These are phyloP conservation scores for Mus spretus DNA, from an alignment of 2,797 vertebrate genomes.

Conservation along the genomic window DNA sequence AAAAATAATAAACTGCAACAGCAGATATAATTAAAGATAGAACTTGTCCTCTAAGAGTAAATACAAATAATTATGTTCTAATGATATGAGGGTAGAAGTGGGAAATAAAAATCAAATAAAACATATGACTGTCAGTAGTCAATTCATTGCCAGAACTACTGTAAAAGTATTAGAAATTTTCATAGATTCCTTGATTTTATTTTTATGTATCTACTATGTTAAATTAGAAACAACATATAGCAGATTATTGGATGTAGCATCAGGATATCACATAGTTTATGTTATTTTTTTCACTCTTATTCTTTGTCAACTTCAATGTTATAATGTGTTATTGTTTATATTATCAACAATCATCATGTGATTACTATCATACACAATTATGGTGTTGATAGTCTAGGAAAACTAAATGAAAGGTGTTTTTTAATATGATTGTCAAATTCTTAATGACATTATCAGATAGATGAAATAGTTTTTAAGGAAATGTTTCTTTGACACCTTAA, in stretches of 20 bases:
- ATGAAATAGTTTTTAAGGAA: background rate
- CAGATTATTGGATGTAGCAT: background rate
- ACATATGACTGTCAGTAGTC: background rate
- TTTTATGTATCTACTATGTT: background rate
- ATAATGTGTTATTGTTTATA: background rate
- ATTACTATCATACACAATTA: background rate
- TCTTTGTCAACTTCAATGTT: background rate
- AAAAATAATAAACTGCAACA: background rate
- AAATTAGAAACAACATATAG: background rate
- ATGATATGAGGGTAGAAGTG: background rate
- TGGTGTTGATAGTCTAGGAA: background rate
- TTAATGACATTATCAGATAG: conserved; percentile 10
- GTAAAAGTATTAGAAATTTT: background rate
- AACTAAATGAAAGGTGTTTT: background rate
- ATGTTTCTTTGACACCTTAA: background rate
- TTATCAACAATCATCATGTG: background rate
- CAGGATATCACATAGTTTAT: background rate
- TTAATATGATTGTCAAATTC: background rate
- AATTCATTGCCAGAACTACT: background rate
- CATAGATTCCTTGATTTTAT: background rate
- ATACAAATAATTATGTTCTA: background rate
- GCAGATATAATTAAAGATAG: background rate
- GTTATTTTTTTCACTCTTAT: background rate
- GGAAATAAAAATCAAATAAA: background rate
- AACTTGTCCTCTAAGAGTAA: too few relatives aligned